Conservation (phyloP, 2,113 vertebrate genomes). For the Ciconia boyciana region DNA sequence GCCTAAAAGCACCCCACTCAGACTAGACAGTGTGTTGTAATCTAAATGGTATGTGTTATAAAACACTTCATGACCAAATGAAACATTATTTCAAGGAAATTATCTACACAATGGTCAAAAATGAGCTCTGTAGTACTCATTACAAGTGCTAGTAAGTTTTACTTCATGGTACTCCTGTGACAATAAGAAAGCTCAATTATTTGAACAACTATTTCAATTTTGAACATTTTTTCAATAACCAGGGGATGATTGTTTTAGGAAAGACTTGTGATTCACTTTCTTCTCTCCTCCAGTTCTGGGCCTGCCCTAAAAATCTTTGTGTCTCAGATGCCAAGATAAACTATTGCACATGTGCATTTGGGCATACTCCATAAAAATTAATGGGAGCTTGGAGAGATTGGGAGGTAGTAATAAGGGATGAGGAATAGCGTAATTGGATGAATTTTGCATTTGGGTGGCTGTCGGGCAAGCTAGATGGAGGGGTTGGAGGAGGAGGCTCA, state of each 20-base stretch:
- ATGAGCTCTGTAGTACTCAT: not conserved
- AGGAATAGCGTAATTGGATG: not conserved
- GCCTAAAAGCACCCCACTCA: not conserved
- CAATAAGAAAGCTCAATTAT: not conserved
- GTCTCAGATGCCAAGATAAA: not conserved
- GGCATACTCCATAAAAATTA: not conserved
- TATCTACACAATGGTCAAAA: not conserved
- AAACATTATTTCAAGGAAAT: not conserved
- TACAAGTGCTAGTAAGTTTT: not conserved
- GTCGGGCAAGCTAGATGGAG: not conserved
- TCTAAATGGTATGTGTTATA: not conserved
- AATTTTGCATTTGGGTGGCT: not conserved
- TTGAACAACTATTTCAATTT: not conserved
- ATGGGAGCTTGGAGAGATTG: not conserved
- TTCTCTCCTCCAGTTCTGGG: not conserved
- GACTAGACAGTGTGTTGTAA: not conserved
- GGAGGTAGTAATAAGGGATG: not conserved
- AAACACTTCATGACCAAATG: not conserved
- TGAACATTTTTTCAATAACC: not conserved
- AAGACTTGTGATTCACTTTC: not conserved
- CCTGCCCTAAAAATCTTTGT: not conserved
- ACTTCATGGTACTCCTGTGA: not conserved
- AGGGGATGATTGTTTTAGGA: not conserved
- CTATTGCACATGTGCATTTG: not conserved
- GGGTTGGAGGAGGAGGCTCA: not conserved